Conservation (phyloP, 2,888 invertebrate species). For the Watsonalla binaria region DNA sequence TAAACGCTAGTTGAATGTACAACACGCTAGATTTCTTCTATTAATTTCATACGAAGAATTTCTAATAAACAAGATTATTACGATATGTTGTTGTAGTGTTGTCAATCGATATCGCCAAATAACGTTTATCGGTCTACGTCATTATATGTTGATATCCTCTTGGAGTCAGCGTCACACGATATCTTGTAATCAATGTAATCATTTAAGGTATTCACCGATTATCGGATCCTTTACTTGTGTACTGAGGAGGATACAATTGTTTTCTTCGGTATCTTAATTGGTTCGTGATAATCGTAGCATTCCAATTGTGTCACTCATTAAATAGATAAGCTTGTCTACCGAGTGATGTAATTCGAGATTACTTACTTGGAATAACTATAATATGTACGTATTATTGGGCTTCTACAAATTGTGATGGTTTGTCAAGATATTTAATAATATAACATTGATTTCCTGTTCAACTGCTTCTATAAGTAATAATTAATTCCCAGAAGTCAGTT, state of each 20-base stretch:
- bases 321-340: constrained; percentile 13
- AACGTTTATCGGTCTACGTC: constrained; percentile 9
- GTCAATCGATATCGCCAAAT: constrained; percentile 3
- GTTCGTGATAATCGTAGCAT: constrained; percentile 42
- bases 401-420: neutral
- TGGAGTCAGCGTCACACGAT: constrained; percentile 18
- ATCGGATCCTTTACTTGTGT: constrained; percentile 32
- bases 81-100: constrained; percentile 1
- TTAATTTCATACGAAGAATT: neutral
- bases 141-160: constrained; percentile 7
- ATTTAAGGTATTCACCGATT: constrained; percentile 54
- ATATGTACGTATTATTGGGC: neutral
- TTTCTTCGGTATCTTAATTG: constrained; percentile 51
- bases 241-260: constrained; percentile 35
- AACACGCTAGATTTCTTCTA: too few relatives aligned
- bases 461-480: neutral
- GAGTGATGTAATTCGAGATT: constrained; percentile 27
- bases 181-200: constrained; percentile 43
- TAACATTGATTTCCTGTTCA: neutral
- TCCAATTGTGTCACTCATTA: constrained; percentile 35
- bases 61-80: neutral
- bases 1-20: too few relatives aligned
- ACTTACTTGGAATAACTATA: constrained; percentile 9
- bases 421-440: neutral
- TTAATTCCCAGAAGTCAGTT: constrained; percentile 2